Conservation (phyloP, 2,113 vertebrate genomes). For the Agapornis roseicollis region DNA sequence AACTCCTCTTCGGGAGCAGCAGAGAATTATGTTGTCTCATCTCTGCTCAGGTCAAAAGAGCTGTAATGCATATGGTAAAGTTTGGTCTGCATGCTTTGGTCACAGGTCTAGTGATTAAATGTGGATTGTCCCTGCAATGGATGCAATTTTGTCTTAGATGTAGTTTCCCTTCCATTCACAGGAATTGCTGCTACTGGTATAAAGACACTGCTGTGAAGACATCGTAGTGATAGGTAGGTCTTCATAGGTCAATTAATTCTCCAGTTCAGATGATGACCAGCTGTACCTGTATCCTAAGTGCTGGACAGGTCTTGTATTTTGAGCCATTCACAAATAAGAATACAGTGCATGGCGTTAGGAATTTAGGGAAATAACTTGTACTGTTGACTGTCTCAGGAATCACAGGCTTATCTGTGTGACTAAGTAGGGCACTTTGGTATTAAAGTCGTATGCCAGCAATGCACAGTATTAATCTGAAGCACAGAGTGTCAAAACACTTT, state of each 20-base stretch:
- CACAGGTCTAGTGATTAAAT: not conserved
- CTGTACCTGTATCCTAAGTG: not conserved
- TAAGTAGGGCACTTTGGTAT: not conserved
- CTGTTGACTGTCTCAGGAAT: not conserved
- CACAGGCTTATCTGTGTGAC: not conserved
- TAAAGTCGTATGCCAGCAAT: not conserved
- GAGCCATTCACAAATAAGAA: not conserved
- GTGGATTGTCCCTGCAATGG: not conserved
- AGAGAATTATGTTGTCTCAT: not conserved
- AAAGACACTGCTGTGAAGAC: not conserved
- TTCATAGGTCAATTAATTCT: not conserved
- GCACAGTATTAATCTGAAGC: not conserved
- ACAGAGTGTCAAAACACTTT: not conserved
- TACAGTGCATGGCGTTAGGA: not conserved
- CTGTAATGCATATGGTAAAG: rapidly evolving
- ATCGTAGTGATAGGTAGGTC: not conserved
- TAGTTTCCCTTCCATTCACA: not conserved
- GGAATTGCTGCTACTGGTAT: not conserved
- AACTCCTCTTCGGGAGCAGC: rapidly evolving
- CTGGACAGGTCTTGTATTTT: not conserved
- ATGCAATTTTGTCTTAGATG: not conserved
- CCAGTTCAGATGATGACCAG: not conserved
- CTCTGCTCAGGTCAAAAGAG: not conserved
- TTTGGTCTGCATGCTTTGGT: not conserved
- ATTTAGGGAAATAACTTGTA: not conserved